These are phyloP conservation scores for Carettochelys insculpta DNA, from an alignment of 2,113 vertebrate species.

Conservation along the genomic window DNA sequence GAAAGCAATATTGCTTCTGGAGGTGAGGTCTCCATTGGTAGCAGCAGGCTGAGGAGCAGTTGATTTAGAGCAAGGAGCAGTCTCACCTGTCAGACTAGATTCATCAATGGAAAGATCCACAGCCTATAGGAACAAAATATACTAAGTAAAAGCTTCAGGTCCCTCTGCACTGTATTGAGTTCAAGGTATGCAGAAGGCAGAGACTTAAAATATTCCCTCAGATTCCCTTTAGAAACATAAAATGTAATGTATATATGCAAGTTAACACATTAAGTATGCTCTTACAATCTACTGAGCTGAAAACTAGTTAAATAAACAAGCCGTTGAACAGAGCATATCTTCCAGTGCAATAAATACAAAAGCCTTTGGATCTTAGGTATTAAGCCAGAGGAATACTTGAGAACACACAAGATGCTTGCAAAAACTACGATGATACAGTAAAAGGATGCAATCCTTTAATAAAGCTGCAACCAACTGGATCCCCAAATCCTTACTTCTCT, in stretches of 20 bases:
- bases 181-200: neutral
- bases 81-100: conserved; percentile 96
- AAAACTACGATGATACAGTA: neutral
- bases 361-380: neutral
- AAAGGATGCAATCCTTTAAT: neutral
- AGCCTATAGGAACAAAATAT: conserved; percentile 76
- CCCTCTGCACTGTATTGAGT: neutral
- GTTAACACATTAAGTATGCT: neutral
- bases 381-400: neutral
- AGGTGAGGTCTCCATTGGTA: conserved; percentile 89
- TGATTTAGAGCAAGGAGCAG: conserved; percentile 89
- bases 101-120: conserved; percentile 92
- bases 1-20: conserved; percentile 96
- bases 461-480: neutral
- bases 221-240: neutral
- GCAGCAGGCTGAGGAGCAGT: conserved; percentile 81
- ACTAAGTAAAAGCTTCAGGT: neutral
- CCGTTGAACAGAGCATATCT: neutral
- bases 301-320: neutral
- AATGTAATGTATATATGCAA: neutral
- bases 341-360: neutral
- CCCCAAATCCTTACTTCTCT: neutral
- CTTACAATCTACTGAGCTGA: neutral
- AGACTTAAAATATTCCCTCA: neutral
- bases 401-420: neutral